Conservation (phyloP, 2,888 invertebrate species). For the Lobophora halterata region DNA sequence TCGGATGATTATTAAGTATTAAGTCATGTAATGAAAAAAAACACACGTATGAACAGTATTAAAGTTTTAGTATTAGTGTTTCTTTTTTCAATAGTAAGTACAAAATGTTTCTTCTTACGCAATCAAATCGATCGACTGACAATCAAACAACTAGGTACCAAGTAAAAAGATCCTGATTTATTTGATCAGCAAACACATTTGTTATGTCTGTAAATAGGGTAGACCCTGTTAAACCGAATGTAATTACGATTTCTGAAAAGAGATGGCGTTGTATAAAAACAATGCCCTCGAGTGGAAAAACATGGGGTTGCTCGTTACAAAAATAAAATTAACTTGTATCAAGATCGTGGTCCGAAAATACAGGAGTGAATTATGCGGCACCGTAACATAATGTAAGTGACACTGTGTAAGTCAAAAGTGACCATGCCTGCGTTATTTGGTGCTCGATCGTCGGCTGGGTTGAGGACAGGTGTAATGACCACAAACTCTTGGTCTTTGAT, state of each 20-base stretch:
- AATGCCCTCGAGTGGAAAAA: conserved; percentile 53
- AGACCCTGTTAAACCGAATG: conserved; percentile 45
- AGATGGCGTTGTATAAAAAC: conserved; percentile 52
- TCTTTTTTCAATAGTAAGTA: no score
- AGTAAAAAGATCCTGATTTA: conserved; percentile 3
- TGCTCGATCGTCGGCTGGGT: no score
- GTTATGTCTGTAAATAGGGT: conserved; percentile 33
- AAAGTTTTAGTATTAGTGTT: no score
- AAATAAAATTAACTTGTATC: conserved; percentile 41
- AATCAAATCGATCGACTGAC: background rate
- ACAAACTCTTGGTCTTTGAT: no score
- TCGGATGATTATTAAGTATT: no score
- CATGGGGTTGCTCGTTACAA: conserved; percentile 52
- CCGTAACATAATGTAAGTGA: no score
- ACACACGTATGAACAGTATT: background rate
- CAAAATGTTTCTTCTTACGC: background rate
- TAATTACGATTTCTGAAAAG: conserved; percentile 53
- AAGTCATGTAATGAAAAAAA: background rate
- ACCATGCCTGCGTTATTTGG: no score
- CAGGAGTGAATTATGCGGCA: no score
- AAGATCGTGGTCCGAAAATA: no score
- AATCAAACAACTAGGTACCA: background rate
- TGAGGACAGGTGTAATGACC: no score
- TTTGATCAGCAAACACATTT: conserved; percentile 15
- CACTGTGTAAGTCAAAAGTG: no score